Evolutionary conservation across 2,113 vertebrate genomes (phyloP).

Genomic region (Takifugu flavidus): DNA sequence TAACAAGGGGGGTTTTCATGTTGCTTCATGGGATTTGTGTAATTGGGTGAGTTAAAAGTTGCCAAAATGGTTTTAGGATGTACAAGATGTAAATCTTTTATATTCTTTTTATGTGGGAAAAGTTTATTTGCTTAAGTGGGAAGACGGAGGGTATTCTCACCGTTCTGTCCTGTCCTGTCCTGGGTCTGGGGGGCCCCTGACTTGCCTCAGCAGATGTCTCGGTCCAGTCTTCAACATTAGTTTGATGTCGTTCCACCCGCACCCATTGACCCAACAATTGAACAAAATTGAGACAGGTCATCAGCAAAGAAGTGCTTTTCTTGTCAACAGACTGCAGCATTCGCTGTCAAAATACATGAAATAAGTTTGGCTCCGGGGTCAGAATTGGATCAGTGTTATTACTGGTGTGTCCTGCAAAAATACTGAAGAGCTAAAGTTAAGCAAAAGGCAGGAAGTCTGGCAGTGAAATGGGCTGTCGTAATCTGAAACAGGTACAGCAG

Average conservation of each 20-base stretch:
- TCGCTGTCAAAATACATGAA: constrained; percentile 58
- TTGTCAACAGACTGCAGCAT: constrained; percentile 40
- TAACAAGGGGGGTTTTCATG: constrained; percentile 11
- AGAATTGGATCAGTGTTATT: constrained; percentile 52
- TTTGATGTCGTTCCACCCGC: constrained; percentile 64
- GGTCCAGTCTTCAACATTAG: constrained; percentile 40
- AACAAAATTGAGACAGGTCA: constrained; percentile 22
- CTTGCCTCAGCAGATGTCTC: constrained; percentile 50
- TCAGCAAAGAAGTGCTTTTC: constrained; percentile 29
- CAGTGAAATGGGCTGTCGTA: constrained; percentile 20
- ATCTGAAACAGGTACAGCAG: constrained; percentile 37
- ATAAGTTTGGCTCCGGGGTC: constrained; percentile 41
- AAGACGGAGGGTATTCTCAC: constrained; percentile 23
- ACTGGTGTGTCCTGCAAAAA: constrained; percentile 36
- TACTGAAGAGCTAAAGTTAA: constrained; percentile 31
- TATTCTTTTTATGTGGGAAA: constrained; percentile 7
- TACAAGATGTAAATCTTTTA: constrained; percentile 18
- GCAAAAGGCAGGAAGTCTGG: constrained; percentile 24
- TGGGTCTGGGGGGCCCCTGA: constrained; percentile 31
- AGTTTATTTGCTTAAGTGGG: constrained; percentile 3
- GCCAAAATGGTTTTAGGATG: constrained; percentile 14
- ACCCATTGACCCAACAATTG: constrained; percentile 51
- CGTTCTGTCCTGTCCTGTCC: constrained; percentile 6
- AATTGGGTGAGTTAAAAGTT: constrained; percentile 39
- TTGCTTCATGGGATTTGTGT: constrained; percentile 18